Conservation (phyloP, 2,797 vertebrate species). For the Myiotriccus ornatus region DNA sequence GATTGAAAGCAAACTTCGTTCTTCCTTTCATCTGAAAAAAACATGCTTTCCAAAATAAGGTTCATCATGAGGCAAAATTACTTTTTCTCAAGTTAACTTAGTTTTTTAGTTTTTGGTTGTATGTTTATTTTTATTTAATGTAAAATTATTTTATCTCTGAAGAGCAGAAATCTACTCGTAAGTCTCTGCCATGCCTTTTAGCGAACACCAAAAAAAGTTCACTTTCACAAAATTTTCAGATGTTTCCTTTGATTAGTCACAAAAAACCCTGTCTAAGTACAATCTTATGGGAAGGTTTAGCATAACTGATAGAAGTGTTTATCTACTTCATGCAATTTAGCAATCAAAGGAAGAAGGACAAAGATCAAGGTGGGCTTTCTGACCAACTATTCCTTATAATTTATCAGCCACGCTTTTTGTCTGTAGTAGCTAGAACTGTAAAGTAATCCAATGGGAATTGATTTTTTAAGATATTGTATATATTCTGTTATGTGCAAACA, state of each 20-base stretch:
- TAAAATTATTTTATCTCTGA: slow-evolving; percentile 30
- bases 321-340: background rate
- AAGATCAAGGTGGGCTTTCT: background rate
- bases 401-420: background rate
- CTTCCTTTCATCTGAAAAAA: slow-evolving; percentile 44
- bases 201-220: background rate
- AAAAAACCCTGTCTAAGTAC: background rate
- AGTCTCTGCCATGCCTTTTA: background rate
- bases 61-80: slow-evolving; percentile 11
- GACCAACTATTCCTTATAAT: background rate
- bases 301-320: background rate
- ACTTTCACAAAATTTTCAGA: background rate
- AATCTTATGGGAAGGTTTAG: background rate
- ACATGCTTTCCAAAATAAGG: background rate
- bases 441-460: background rate
- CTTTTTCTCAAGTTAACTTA: slow-evolving; percentile 1
- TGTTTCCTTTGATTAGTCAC: background rate
- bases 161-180: background rate
- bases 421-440: background rate
- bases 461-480: background rate
- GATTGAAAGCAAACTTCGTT: background rate
- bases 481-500: background rate
- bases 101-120: background rate
- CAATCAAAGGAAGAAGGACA: background rate
- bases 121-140: background rate